Evolutionary conservation across 2,797 vertebrate genomes (phyloP), one percentile per base, ranked within the genome.

Genomic region (Sebastes variabilis): DNA sequence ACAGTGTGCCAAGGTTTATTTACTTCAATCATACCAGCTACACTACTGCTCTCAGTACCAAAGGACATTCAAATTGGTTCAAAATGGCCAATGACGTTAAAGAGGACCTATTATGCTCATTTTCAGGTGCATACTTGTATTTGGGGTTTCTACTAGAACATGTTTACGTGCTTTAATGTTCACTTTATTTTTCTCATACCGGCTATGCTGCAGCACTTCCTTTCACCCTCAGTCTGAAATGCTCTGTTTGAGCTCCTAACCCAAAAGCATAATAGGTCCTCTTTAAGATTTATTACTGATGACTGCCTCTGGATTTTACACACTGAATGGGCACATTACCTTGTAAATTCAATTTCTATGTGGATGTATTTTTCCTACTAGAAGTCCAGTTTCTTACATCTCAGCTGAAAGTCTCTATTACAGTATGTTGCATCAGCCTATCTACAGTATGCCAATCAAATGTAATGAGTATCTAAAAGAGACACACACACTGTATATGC

Each of bases 371-470:
- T 85, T 71, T 77, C 34, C 67, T 5, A 32, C 10, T 2, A 34
- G 2, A 70, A 16, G 24, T 75, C 38, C 34, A 66, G 14, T 36
- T 66, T 78, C 14, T 59, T 22, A 6, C 38, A 46, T 61, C 36
- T 65, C 52, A 34, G 7, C 9, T 49, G 2, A 75, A 60, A 59
- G 49, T 13, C 54, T 81, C 60, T 25, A 30, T 87, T 80, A 46
- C 84, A 75, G 42, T 29, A 36, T 29, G 66, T 72, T 84, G 74
- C 81, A 66, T 84, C 75, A 72, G 38, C 61, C 32, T 11, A 3
- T 67, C 54, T 18, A 20, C 22, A 30, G 22, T 13, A n/a, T 22
- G 8, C 24, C 30, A 34, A 58, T 52, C 16, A 60, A 20, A 54
- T 22, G n/a, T 73, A 64, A 77, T 16, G 20, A 58, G 59, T 11